Evolutionary conservation across 1,140 invertebrate species (phyloP), one percentile per base, ranked within the genome.

Genomic region (Trachymyrmex cornetzi): DNA sequence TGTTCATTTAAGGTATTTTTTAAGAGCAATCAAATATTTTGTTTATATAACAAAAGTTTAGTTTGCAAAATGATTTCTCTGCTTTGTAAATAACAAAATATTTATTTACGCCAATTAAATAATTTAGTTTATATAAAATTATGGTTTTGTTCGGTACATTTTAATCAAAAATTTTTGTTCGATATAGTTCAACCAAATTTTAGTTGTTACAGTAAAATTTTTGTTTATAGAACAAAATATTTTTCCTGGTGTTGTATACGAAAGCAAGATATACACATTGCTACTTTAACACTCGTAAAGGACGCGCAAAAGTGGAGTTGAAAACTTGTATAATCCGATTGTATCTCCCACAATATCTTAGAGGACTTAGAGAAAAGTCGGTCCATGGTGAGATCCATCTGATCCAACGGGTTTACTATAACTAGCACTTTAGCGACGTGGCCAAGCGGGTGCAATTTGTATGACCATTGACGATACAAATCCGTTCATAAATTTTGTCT

Each of bases 321-420:
- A 53, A 69, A 82, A 90, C 72, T 88, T 88, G 77, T 86, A 82
- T 89, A 90, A 90, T 88, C 88, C 72, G 71, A 24, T 79, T 87
- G 61, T 75, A 75, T 71, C 34, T 71, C 14, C 14, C 59, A 44
- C 27, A 72, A 85, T 75, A 88, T 34, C 87, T 75, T 44, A 24
- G 14, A 27, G 48, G 27, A 53, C 87, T 75, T 44, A 24, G 11
- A 27, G 55, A 38, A 53, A 61, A 44, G 50, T 88, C 64, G 22
- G 59, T 6, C 34, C 57, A 64, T 19, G 53, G 34, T 74, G 55
- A 74, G 69, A 84, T 84, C 55, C 57, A 74, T 84, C 38, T 61
- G 80, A 84, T 84, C 55, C 69, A 74, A 74, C 80, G 7, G 69
- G 27, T 38, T 74, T 53, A 27, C 22, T 74, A 59, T 82, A 82